Percentiles rank a stretch among this genome's conserved stretches.
These are phyloP conservation scores for Plagiodera versicolora DNA, from an alignment of 2,888 invertebrate genomes.

Conservation along the genomic window DNA sequence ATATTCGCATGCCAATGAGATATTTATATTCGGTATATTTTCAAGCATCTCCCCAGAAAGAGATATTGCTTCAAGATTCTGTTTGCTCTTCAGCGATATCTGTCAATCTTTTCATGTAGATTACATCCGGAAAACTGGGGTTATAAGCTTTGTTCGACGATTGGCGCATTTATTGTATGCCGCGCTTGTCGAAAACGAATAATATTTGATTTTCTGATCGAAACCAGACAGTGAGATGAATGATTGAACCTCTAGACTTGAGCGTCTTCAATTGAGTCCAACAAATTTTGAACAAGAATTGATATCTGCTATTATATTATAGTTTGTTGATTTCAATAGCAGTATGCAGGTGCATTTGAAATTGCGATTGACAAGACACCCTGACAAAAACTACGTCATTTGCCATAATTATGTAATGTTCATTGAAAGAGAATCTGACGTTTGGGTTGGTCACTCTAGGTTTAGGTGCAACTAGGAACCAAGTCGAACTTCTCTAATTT, in stretches of 20 bases:
- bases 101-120: constrained; percentile 46
- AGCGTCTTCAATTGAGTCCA: too few relatives aligned
- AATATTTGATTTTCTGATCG: background rate
- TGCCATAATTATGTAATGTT: too few relatives aligned
- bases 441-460: too few relatives aligned
- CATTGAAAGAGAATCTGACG: too few relatives aligned
- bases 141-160: constrained; percentile 13
- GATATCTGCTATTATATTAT: too few relatives aligned
- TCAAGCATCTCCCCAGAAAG: constrained; percentile 11
- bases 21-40: constrained; percentile 10
- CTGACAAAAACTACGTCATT: too few relatives aligned
- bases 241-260: background rate
- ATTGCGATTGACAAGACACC: too few relatives aligned
- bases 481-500: too few relatives aligned
- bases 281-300: too few relatives aligned
- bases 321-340: too few relatives aligned
- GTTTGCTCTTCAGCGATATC: constrained; percentile 52
- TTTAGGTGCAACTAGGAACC: too few relatives aligned
- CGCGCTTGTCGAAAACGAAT: background rate
- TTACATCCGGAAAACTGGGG: constrained; percentile 24
- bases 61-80: constrained; percentile 37
- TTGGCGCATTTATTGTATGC: constrained; percentile 3
- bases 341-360: too few relatives aligned
- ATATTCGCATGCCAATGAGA: constrained; percentile 12
- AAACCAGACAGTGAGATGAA: background rate